These are phyloP conservation scores for Rutpela maculata DNA, from an alignment of 2,888 invertebrate genomes.

Conservation along the genomic window DNA sequence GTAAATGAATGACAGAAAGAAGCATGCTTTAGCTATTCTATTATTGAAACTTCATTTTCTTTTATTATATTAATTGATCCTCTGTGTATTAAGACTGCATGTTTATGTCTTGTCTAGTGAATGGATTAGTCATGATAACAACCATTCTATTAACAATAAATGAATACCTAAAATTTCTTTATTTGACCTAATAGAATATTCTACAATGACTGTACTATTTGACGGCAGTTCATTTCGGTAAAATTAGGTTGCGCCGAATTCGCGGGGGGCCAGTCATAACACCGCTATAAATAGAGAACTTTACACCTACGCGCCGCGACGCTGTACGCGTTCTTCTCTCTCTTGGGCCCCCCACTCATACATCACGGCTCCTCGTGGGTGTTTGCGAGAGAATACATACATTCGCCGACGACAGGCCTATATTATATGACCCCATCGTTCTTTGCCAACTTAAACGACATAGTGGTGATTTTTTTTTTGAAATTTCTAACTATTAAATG, in stretches of 20 bases:
- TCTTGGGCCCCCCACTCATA: conserved; percentile 39
- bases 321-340: conserved; percentile 51
- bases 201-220: conserved; percentile 17
- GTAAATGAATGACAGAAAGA: too few species aligned
- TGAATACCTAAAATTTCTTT: too few species aligned
- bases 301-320: conserved; percentile 57
- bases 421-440: conserved; percentile 26
- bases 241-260: conserved; percentile 53
- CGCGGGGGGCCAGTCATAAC: conserved; percentile 70
- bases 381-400: conserved; percentile 35
- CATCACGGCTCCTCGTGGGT: conserved; percentile 31
- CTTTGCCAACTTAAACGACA: conserved; percentile 14
- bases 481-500: background rate
- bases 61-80: too few species aligned
- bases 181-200: background rate
- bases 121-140: too few species aligned
- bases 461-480: conserved; percentile 11
- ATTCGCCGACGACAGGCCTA: conserved; percentile 28
- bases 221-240: conserved; percentile 41
- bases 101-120: too few species aligned
- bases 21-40: too few species aligned
- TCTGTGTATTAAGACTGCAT: too few species aligned
- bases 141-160: too few species aligned
- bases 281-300: conserved; percentile 67
- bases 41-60: too few species aligned